A percentile compares a stretch with the other conserved stretches of the same genome.
phyloP scores from a whole-genome alignment of 2,113 vertebrate species.

The Carassius carassius region DNA sequence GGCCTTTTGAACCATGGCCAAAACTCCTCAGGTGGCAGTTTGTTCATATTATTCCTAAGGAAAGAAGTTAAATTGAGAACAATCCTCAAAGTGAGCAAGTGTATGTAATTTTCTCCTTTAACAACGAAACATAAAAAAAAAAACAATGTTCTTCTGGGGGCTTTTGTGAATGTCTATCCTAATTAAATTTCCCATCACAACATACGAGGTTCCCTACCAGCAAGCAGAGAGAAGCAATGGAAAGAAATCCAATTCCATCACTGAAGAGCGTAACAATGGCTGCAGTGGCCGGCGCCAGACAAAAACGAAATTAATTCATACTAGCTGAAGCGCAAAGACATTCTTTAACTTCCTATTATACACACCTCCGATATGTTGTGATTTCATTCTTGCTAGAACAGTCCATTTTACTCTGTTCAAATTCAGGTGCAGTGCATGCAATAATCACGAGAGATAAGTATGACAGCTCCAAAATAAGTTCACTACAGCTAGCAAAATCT shows the following conservation, averaged over 20 bases:
- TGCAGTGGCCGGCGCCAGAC: constrained; percentile 47
- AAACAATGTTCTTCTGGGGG: constrained; percentile 43
- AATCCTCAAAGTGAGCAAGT: not conserved
- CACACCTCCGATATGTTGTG: constrained; percentile 53
- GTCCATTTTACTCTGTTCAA: constrained; percentile 48
- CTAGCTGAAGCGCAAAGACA: constrained; percentile 53
- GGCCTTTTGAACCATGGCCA: not conserved
- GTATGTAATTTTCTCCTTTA: constrained; percentile 23
- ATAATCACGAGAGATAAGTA: constrained; percentile 57
- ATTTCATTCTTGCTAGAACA: constrained; percentile 55
- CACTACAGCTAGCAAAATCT: constrained; percentile 13
- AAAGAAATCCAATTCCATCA: constrained; percentile 60
- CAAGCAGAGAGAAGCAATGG: constrained; percentile 15
- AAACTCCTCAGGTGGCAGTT: constrained; percentile 10
- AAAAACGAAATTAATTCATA: constrained; percentile 59
- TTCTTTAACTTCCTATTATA: constrained; percentile 61
- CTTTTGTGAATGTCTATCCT: constrained; percentile 53
- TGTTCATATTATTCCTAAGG: not conserved
- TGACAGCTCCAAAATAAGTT: constrained; percentile 50
- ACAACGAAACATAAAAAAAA: constrained; percentile 10
- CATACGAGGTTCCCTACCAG: constrained; percentile 46
- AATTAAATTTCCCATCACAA: constrained; percentile 61
- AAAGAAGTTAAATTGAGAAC: not conserved
- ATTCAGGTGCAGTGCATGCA: constrained; percentile 47
- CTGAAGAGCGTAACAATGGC: constrained; percentile 53